Percentiles rank a stretch among this genome's conserved stretches.
Evolutionary conservation across 2,113 vertebrate genomes (phyloP).

Genomic region (Anhinga anhinga): DNA sequence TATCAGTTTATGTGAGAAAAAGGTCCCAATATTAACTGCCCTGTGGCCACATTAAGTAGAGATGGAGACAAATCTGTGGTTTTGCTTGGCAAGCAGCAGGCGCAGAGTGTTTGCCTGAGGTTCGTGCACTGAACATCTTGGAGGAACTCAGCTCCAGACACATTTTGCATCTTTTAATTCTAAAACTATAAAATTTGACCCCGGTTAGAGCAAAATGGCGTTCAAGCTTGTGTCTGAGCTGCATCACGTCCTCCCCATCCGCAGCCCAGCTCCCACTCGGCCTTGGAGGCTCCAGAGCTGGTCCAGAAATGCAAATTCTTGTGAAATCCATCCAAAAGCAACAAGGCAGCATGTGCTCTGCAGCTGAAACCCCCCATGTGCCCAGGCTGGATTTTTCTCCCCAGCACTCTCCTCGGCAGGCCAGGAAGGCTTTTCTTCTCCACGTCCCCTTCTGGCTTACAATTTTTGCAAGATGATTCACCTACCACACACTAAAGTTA

Average conservation of each 20-base stretch:
- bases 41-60: neutral
- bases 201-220: neutral
- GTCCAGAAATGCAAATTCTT: conserved; percentile 6
- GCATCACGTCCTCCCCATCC: neutral
- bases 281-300: neutral
- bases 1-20: neutral
- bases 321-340: conserved; percentile 33
- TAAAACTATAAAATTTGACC: neutral
- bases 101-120: neutral
- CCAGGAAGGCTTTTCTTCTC: conserved; percentile 30
- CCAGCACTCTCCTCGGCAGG: neutral
- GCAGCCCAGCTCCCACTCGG: neutral
- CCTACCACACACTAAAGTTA: conserved; percentile 35
- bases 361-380: conserved; percentile 31
- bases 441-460: neutral
- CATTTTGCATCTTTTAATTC: neutral
- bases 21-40: neutral
- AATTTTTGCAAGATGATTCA: conserved; percentile 61
- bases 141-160: neutral
- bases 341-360: conserved; percentile 34
- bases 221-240: neutral
- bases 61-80: conserved; percentile 13
- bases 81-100: neutral
- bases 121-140: rapidly evolving
- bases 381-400: neutral